Conservation (phyloP, 1,140 invertebrate genomes). For the Drosophila equinoxialis region DNA sequence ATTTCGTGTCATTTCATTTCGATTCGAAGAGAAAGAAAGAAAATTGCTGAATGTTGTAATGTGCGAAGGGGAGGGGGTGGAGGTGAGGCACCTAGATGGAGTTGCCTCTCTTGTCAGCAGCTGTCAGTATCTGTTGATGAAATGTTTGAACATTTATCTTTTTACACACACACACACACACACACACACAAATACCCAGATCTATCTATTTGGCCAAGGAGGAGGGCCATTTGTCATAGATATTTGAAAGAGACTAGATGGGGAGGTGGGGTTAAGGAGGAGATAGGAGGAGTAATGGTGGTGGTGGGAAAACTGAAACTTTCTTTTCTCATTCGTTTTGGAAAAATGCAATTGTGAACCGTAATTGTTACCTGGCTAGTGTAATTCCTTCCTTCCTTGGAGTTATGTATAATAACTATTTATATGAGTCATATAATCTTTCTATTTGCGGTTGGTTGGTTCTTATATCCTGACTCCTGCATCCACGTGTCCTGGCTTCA, state of each 20-base stretch:
- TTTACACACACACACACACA: conserved; percentile 1
- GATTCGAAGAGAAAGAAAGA: conserved; percentile 25
- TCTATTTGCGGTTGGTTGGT: neutral
- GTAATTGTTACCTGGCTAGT: neutral
- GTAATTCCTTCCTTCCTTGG: neutral
- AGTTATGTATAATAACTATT: neutral
- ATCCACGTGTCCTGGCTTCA: neutral
- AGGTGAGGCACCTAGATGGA: neutral
- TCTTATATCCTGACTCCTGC: too few species aligned
- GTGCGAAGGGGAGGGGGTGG: neutral
- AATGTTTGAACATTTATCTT: conserved; percentile 54
- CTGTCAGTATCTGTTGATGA: conserved; percentile 48
- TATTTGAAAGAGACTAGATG: neutral
- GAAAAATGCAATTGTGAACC: neutral
- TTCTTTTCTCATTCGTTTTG: neutral
- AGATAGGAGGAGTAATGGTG: neutral
- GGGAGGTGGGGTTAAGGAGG: neutral
- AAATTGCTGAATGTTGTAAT: neutral
- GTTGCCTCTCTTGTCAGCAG: conserved; percentile 43
- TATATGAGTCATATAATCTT: conserved; percentile 3
- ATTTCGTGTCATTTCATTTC: conserved; percentile 30
- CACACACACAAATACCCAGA: neutral
- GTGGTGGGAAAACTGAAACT: neutral
- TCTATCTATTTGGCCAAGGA: neutral
- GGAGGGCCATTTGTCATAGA: conserved; percentile 10